phyloP scores from a whole-genome alignment of 1,140 invertebrate genomes.

The Bombus waltoni region DNA sequence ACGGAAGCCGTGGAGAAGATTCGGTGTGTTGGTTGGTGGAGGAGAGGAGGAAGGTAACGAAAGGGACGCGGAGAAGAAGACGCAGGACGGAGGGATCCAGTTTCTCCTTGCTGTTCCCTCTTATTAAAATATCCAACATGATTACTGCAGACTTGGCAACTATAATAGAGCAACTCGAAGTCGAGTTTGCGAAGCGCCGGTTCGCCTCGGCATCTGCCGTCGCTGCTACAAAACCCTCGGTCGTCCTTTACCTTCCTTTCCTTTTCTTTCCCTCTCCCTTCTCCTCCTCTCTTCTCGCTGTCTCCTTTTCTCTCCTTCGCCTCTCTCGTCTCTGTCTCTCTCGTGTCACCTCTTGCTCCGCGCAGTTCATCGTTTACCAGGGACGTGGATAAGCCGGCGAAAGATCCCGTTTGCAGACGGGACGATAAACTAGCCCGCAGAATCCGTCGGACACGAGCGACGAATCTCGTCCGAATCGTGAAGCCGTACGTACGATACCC shows the following conservation, averaged over 20 bases:
- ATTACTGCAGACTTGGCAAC: conserved; percentile 80
- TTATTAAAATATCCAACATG: conserved; percentile 82
- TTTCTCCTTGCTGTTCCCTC: conserved; percentile 74
- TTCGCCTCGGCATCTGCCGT: conserved; percentile 41
- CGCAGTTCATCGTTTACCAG: conserved; percentile 2
- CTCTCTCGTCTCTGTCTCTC: neutral
- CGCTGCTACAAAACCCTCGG: conserved; percentile 1
- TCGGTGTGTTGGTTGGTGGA: conserved; percentile 24
- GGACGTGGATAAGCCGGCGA: neutral
- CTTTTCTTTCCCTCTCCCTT: neutral
- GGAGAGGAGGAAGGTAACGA: neutral
- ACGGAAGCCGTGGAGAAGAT: conserved; percentile 45
- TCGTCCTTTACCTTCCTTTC: neutral
- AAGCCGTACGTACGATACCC: neutral
- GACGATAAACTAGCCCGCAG: neutral
- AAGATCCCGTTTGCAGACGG: conserved; percentile 2
- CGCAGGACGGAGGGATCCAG: conserved; percentile 64
- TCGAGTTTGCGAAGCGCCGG: conserved; percentile 69
- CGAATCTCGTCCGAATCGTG: neutral
- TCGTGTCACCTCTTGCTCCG: neutral
- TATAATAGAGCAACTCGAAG: conserved; percentile 78
- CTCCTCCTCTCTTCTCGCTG: no score
- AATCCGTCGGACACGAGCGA: neutral
- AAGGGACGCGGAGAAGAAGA: conserved; percentile 27
- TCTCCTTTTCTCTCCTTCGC: neutral